phyloP scores from a whole-genome alignment of 2,113 vertebrate genomes.

The Phylloscopus whistleri region DNA sequence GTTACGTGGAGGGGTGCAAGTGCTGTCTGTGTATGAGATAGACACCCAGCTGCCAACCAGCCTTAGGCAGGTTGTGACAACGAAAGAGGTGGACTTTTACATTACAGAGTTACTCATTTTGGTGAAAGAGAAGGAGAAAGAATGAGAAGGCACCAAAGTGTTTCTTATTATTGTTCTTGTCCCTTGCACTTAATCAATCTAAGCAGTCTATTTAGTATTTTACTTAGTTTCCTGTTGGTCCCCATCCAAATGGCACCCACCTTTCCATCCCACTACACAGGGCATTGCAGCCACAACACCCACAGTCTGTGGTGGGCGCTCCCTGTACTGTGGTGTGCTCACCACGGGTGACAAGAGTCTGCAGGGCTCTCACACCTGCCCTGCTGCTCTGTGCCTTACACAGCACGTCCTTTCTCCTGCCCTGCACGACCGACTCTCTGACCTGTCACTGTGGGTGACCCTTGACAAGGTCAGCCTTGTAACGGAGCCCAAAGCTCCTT shows the following conservation, averaged over 20 bases:
- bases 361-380: neutral
- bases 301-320: neutral
- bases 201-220: neutral
- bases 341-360: neutral
- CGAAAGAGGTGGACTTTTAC: neutral
- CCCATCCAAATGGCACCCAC: neutral
- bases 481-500: neutral
- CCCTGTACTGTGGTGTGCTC: neutral
- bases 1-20: accelerated
- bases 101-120: neutral
- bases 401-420: neutral
- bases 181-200: neutral
- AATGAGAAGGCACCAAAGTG: neutral
- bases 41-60: neutral
- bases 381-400: accelerated
- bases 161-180: neutral
- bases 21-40: neutral
- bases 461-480: neutral
- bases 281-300: accelerated
- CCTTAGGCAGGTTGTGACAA: neutral
- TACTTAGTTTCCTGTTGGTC: neutral
- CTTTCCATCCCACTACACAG: neutral
- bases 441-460: neutral
- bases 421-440: neutral
- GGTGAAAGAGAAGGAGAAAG: neutral